phyloP scores from a whole-genome alignment of 2,113 vertebrate species.

The Albula goreensis region DNA sequence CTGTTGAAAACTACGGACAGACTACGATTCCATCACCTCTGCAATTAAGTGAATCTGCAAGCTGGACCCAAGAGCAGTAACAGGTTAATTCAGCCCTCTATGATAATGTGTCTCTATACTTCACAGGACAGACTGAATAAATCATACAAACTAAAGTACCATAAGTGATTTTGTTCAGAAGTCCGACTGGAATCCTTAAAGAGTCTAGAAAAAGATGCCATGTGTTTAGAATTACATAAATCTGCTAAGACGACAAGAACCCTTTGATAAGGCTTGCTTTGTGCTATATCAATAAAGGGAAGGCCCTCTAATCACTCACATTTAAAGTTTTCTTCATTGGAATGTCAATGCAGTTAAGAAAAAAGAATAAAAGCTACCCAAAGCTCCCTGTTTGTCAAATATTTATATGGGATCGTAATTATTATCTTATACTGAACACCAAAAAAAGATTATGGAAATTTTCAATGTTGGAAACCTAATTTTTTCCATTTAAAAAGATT shows the following conservation, averaged over 20 bases:
- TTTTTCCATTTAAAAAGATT: not conserved
- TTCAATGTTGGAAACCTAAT: not conserved
- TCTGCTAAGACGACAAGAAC: conserved; percentile 41
- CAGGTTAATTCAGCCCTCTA: conserved; percentile 6
- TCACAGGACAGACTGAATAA: not conserved
- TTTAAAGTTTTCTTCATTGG: conserved; percentile 43
- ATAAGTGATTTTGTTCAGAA: conserved; percentile 17
- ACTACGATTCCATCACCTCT: not conserved
- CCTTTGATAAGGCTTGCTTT: conserved; percentile 36
- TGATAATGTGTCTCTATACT: not conserved
- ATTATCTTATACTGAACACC: too few relatives aligned
- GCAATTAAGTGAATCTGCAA: not conserved
- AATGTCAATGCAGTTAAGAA: conserved; percentile 25
- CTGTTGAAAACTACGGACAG: not conserved
- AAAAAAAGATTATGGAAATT: not conserved
- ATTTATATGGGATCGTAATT: too few relatives aligned
- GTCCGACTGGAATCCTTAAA: conserved; percentile 36
- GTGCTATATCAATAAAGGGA: conserved; percentile 42
- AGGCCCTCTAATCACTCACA: conserved; percentile 36
- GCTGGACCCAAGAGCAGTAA: not conserved
- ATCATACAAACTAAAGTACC: not conserved
- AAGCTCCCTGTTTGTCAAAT: too few relatives aligned
- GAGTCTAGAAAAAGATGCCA: conserved; percentile 19
- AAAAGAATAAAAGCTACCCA: not conserved
- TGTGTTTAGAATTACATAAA: conserved; percentile 47